These are phyloP conservation scores for Thalassaphorura encarpata DNA, from an alignment of 1,140 invertebrate species.

Conservation along the genomic window DNA sequence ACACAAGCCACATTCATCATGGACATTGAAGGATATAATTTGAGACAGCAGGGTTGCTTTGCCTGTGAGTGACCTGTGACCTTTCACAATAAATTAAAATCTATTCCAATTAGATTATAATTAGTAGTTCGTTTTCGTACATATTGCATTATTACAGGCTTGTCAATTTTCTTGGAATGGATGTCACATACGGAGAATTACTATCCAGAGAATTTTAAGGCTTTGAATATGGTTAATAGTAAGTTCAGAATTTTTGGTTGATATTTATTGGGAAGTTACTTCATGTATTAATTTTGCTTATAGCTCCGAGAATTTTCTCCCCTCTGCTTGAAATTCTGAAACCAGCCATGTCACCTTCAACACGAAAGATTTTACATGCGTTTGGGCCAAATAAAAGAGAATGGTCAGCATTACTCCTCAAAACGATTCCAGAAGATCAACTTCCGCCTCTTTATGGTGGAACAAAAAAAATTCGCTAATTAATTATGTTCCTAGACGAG, in stretches of 20 bases:
- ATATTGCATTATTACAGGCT: too few species aligned
- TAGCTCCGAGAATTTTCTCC: not conserved
- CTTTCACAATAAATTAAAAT: too few species aligned
- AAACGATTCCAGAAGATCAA: not conserved
- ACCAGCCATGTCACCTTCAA: not conserved
- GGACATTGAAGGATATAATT: not conserved
- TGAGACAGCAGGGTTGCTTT: not conserved
- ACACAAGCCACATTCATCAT: not conserved
- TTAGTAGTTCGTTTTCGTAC: not conserved
- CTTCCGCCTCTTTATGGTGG: not conserved
- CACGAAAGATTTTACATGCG: not conserved
- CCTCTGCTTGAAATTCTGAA: not conserved
- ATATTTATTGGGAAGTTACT: not conserved
- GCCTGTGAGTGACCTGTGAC: not conserved
- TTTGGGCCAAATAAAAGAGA: not conserved
- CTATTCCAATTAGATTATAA: not conserved
- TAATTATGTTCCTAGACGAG: too few species aligned
- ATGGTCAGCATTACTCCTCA: not conserved
- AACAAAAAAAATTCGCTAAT: not conserved
- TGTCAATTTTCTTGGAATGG: not conserved
- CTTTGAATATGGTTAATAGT: not conserved
- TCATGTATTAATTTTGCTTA: not conserved
- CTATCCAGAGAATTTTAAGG: not conserved
- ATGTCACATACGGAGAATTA: not conserved
- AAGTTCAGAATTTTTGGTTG: not conserved